Conservation (phyloP, 2,888 invertebrate genomes). For the Noctua janthe region DNA sequence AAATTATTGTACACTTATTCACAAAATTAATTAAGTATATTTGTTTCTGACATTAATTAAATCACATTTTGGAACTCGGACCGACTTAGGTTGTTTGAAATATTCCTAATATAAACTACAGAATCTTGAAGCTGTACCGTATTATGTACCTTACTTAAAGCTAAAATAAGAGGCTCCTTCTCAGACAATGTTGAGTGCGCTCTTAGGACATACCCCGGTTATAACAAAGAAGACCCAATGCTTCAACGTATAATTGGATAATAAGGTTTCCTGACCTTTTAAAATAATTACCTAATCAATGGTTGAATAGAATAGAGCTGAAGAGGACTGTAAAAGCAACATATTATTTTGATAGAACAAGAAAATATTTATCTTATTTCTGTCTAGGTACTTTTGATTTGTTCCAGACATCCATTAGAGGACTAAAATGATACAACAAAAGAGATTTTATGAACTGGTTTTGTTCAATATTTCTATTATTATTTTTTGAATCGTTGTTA, state of each 20-base stretch:
- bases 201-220: slow-evolving; percentile 9
- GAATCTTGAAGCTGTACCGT: slow-evolving; percentile 1
- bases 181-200: slow-evolving; percentile 26
- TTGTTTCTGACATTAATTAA: not conserved
- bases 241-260: slow-evolving; percentile 45
- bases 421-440: not conserved
- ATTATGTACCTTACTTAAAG: not conserved
- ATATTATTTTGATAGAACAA: not conserved
- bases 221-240: slow-evolving; percentile 50
- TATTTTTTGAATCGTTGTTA: not conserved
- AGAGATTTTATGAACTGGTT: not conserved
- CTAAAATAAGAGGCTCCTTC: slow-evolving; percentile 2
- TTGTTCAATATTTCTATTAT: not conserved
- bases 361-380: not conserved
- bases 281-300: slow-evolving; percentile 9
- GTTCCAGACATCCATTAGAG: not conserved
- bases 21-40: not conserved
- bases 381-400: not conserved
- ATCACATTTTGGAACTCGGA: not conserved
- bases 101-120: not conserved
- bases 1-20: not conserved
- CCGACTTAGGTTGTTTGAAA: not conserved
- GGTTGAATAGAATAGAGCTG: not conserved
- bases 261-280: slow-evolving; percentile 34
- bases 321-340: not conserved